These are phyloP conservation scores for Drosophila meridionalis DNA, from an alignment of 2,888 invertebrate species.

Conservation along the genomic window DNA sequence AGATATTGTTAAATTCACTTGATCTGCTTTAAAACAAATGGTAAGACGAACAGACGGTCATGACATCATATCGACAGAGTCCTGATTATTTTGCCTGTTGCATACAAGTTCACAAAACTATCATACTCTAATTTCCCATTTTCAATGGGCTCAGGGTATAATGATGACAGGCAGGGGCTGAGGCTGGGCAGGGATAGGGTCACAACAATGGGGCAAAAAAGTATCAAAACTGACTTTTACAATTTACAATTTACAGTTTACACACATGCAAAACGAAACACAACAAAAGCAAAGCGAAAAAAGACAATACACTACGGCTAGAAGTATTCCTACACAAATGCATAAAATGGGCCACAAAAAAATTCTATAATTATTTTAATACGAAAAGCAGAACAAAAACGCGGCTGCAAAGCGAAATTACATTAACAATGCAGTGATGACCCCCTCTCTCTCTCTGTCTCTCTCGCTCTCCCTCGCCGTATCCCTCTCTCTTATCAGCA, in stretches of 20 bases:
- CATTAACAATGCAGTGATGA: conserved; percentile 73
- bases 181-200: background rate
- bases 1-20: no score
- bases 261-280: conserved; percentile 41
- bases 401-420: conserved; percentile 72
- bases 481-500: conserved; percentile 33
- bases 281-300: background rate
- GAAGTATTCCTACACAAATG: conserved; percentile 54
- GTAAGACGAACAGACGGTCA: no score
- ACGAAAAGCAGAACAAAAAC: conserved; percentile 70
- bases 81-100: no score
- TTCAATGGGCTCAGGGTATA: no score
- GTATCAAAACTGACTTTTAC: conserved; percentile 78
- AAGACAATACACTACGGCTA: conserved; percentile 27
- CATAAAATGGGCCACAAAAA: conserved; percentile 49
- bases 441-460: background rate
- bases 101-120: no score
- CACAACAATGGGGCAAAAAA: conserved; percentile 62
- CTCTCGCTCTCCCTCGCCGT: background rate
- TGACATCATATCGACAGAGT: no score
- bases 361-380: conserved; percentile 77
- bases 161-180: conserved; percentile 15
- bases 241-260: conserved; percentile 58
- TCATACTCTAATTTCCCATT: no score
- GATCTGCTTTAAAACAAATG: no score